Base-by-base conservation (phyloP, 2,113 vertebrate genomes). In the Promerops cafer region DNA sequence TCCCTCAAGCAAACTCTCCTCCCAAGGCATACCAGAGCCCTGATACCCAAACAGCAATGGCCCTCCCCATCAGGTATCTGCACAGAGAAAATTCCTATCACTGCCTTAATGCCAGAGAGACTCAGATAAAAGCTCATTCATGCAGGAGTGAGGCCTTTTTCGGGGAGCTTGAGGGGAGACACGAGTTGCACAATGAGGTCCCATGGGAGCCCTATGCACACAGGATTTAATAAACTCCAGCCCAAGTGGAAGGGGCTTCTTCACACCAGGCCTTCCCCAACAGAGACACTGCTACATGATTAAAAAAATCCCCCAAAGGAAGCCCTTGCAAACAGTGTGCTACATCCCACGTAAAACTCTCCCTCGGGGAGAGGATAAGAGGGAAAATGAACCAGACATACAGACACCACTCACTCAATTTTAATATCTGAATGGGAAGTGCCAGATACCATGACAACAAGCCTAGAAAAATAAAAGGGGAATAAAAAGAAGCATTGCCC, bases 401-500 rank as follows among this genome's bases (percentile, higher is more conserved):
- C 91, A 97, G 94, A 96, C 93, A 94, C 84, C 78, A 76, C 91
- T 96, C 92, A 92, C 93, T 96, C 89, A 93, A 87, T 95, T 96
- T 94, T 96, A 97, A 94, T 94, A 96, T 90, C 68, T 91, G 92
- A 96, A 95, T 92, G 82, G 88, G 85, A 94, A 94, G 64, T 68
- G 93, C 92, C 68, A 91, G 93, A 85, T 92, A 93, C 92, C 91
- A 96, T 96, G 96, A 97, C 92, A 94, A 97, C 93, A 91, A 91
- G 94, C n/a, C 59, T 65, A 63, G 54, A 63, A 90, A 91, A 87
- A 94, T 69, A 89, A 90, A 70, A 82, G 33, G 6, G 44, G 63
- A 94, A 81, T 50, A 54, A 65, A 90, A 77, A 49, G 66, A 70
- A 82, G 13, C 0, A 0, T 49, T 71, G 40, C 94, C 68, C 49